Conservation (phyloP, 1,140 invertebrate genomes). For the Neoseiulus cucumeris region DNA sequence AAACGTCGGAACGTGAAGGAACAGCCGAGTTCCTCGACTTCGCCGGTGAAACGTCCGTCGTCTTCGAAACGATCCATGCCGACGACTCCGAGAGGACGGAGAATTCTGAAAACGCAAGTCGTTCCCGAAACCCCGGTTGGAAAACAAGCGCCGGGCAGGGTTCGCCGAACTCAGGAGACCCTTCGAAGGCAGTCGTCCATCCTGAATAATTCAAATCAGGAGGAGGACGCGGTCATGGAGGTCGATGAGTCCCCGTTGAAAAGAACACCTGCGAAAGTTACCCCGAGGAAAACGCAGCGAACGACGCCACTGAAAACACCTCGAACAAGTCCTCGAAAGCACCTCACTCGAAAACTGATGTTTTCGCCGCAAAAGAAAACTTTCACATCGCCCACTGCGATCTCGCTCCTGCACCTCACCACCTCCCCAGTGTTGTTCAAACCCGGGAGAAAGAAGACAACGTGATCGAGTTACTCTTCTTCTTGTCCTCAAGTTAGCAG, state of each 20-base stretch:
- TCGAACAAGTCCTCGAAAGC: not conserved
- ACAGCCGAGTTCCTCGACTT: not conserved
- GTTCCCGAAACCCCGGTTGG: not conserved
- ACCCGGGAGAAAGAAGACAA: not conserved
- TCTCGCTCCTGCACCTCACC: not conserved
- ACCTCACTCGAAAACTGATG: not conserved
- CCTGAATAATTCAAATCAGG: not conserved
- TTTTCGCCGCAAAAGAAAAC: not conserved
- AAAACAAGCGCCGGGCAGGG: not conserved
- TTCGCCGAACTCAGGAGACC: not conserved
- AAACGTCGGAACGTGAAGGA: not conserved
- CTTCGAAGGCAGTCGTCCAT: not conserved
- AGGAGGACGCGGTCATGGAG: not conserved
- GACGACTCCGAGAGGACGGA: not conserved
- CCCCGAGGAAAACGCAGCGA: not conserved
- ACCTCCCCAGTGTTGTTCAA: not conserved
- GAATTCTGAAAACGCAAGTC: conserved; percentile 4
- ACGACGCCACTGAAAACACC: not conserved
- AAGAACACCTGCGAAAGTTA: not conserved
- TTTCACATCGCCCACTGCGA: not conserved
- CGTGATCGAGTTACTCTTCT: not conserved
- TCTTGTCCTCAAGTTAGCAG: not conserved
- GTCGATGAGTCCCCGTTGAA: not conserved
- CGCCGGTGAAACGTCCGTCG: not conserved
- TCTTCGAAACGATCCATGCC: not conserved